A percentile compares a stretch with the other conserved stretches of the same genome.
Evolutionary conservation across 2,797 vertebrate species (phyloP).

Genomic region (Borostomias antarcticus): DNA sequence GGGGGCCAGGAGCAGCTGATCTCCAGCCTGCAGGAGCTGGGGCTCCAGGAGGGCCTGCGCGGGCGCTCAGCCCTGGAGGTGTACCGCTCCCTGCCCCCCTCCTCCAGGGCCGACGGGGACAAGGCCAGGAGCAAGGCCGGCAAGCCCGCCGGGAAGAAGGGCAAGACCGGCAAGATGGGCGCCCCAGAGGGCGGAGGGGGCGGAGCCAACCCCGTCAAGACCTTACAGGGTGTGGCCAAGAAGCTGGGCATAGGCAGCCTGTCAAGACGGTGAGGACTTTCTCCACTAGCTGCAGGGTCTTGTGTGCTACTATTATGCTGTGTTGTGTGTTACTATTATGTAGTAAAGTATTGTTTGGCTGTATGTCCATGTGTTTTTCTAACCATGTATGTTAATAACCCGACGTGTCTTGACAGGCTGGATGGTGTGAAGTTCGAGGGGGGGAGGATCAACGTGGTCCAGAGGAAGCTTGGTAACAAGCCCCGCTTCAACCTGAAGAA

Average conservation of each 20-base stretch:
- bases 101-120: constrained; percentile 74
- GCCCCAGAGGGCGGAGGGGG: constrained; percentile 51
- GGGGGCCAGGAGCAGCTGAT: constrained; percentile 81
- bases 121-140: constrained; percentile 79
- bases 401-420: constrained; percentile 74
- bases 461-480: constrained; percentile 85
- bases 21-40: constrained; percentile 84
- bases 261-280: constrained; percentile 82
- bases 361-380: neutral
- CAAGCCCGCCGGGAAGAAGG: constrained; percentile 79
- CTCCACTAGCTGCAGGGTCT: neutral
- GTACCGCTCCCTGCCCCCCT: constrained; percentile 82
- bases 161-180: constrained; percentile 72
- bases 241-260: constrained; percentile 87
- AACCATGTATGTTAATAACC: neutral
- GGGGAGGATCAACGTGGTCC: constrained; percentile 83
- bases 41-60: constrained; percentile 72
- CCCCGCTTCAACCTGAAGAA: constrained; percentile 86
- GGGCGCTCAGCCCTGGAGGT: constrained; percentile 85
- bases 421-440: constrained; percentile 90
- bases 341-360: neutral
- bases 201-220: constrained; percentile 83
- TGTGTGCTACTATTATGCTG: neutral
- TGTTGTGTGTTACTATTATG: neutral
- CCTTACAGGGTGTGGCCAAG: constrained; percentile 87